Conservation (phyloP, 2,113 vertebrate species). For the Neopipo cinnamomea region DNA sequence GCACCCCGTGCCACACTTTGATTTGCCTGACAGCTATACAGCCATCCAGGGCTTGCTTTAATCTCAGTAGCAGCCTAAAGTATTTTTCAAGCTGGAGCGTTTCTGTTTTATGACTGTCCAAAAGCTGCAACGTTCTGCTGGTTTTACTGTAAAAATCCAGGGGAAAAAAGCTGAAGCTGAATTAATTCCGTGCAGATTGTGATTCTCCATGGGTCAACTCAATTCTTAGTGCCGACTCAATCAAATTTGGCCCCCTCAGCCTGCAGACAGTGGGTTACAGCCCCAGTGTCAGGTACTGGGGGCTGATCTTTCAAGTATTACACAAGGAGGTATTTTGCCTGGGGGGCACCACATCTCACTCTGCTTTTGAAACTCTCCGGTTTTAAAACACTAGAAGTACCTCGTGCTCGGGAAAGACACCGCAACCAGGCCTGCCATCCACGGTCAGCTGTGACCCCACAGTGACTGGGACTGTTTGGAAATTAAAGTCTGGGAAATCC, state of each 20-base stretch:
- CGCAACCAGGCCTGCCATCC: not conserved
- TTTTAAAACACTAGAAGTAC: not conserved
- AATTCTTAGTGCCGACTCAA: not conserved
- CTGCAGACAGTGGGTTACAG: not conserved
- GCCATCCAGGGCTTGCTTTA: slow-evolving; percentile 21
- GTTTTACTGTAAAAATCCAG: not conserved
- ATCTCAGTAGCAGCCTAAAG: slow-evolving; percentile 41
- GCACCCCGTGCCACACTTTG: not conserved
- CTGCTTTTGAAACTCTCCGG: not conserved
- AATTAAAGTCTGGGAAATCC: not conserved
- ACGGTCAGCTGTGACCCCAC: not conserved
- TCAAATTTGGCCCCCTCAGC: not conserved
- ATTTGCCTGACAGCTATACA: slow-evolving; percentile 12
- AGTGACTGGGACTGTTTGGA: not conserved
- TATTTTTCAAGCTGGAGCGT: slow-evolving; percentile 29
- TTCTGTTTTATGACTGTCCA: slow-evolving; percentile 19
- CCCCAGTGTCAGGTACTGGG: not conserved
- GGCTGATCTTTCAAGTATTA: not conserved
- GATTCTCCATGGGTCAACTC: not conserved
- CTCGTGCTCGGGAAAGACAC: rapidly evolving
- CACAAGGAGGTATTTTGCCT: not conserved
- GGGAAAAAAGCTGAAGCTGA: not conserved
- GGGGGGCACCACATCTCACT: too few relatives aligned
- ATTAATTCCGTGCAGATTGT: not conserved
- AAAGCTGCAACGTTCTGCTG: not conserved